Evolutionary conservation across 2,797 vertebrate genomes (phyloP).

Genomic region (Parambassis ranga): DNA sequence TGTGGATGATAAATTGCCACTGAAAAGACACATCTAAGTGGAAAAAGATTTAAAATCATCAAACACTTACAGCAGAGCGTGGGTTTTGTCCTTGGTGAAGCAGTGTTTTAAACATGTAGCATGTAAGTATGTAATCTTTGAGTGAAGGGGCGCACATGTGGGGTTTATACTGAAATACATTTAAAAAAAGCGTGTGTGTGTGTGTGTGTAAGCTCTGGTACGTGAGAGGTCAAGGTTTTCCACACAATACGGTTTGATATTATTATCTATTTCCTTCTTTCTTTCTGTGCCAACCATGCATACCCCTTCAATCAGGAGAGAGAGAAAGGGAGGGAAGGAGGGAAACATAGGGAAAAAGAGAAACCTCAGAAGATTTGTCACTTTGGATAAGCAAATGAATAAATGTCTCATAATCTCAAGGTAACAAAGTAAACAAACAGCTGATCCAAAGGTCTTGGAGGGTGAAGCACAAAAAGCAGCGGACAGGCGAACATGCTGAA

Average conservation of each 20-base stretch:
- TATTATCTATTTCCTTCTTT: slow-evolving; percentile 67
- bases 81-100: too few species aligned
- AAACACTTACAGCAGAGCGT: slow-evolving; percentile 6
- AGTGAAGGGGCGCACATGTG: slow-evolving; percentile 8
- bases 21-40: slow-evolving; percentile 16
- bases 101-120: neutral
- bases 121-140: neutral
- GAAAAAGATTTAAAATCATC: slow-evolving; percentile 19
- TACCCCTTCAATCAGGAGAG: slow-evolving; percentile 64
- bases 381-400: neutral
- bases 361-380: neutral
- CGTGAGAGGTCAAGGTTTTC: slow-evolving; percentile 72
- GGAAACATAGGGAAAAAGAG: slow-evolving; percentile 24
- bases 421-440: slow-evolving; percentile 17
- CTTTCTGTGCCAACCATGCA: slow-evolving; percentile 58
- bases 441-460: neutral
- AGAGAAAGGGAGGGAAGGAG: slow-evolving; percentile 25
- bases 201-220: slow-evolving; percentile 40
- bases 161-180: slow-evolving; percentile 21
- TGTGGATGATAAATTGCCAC: slow-evolving; percentile 16
- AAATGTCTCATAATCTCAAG: slow-evolving; percentile 15
- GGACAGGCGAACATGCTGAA: neutral
- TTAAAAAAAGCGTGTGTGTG: slow-evolving; percentile 9
- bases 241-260: slow-evolving; percentile 56
- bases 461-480: slow-evolving; percentile 5